Base-by-base conservation (phyloP, 2,797 vertebrate species). In the Lacerta agilis region DNA sequence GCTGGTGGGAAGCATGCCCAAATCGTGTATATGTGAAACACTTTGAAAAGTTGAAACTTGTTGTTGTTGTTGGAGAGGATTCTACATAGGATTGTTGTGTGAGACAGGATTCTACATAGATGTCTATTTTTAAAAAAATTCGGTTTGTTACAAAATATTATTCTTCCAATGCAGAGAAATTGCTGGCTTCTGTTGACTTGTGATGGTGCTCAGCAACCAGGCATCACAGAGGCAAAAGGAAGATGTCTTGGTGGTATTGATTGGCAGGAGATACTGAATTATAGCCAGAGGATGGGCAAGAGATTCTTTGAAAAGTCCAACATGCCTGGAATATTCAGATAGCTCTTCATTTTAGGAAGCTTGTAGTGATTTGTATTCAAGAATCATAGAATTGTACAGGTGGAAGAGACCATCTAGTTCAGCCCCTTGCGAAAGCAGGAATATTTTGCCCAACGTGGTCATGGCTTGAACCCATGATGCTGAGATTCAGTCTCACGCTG, bases 161-260 rank as follows among this genome's bases (percentile, higher is more conserved):
- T 66, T 75, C 20, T 20, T 38, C 33, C 23, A 4, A 1, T 8
- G 72, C 36, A 90, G 2, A 27, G 64, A 69, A 89, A 66, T 75
- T 83, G 17, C 91, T 90, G 90, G 66, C 61, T 88, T 91, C 72
- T 55, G 58, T 15, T 88, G 83, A 79, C 91, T 87, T 94, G 86
- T 89, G 86, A 84, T 90, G 71, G 91, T 0, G 0, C 84, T 90
- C 64, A 89, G 41, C 71, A 66, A 88, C 85, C 1, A 0, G 38
- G 76, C 85, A 49, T 91, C 90, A 88, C 88, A 41, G 36, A 17
- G 38, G n/a, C n/a, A 43, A 20, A 45, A 3, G 13, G 33, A 29
- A 29, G 20, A 76, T 10, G 11, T 43, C 17, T 18, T 36, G 71
- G 15, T 73, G n/a, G 36, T 20, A 18, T 20, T 36, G 69, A 71